phyloP scores from a whole-genome alignment of 92 coral and sea anemone genomes.

The Desmophyllum pertusum region DNA sequence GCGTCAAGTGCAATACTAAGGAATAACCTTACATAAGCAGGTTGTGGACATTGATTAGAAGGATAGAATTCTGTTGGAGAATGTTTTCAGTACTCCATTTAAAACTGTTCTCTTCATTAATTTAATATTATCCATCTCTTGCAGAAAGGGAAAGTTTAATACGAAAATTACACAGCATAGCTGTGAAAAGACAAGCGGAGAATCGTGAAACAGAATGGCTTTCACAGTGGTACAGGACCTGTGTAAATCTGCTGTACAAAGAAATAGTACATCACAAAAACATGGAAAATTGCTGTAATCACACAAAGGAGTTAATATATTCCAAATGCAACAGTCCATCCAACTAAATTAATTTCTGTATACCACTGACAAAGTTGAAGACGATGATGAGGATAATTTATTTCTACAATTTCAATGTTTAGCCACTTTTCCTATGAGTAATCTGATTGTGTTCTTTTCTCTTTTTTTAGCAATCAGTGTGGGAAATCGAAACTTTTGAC shows the following conservation, averaged over 20 bases:
- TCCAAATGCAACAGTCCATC: background rate
- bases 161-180: constrained; percentile 57
- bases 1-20: too few species aligned
- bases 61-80: background rate
- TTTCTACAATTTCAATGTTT: background rate
- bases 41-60: too few species aligned
- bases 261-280: background rate
- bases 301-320: constrained; percentile 9
- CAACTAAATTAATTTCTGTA: background rate
- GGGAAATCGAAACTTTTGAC: background rate
- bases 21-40: too few species aligned
- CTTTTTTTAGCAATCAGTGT: too few species aligned
- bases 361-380: background rate
- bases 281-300: constrained; percentile 5
- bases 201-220: constrained; percentile 68
- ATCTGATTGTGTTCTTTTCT: background rate
- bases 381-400: background rate
- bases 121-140: background rate
- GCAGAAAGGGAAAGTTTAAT: constrained; percentile 74
- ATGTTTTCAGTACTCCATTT: too few species aligned
- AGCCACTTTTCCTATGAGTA: too few species aligned
- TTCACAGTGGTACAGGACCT: constrained; percentile 79
- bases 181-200: constrained; percentile 56
- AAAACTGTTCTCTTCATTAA: background rate
- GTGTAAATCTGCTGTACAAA: background rate